These are phyloP conservation scores for Carcharodon carcharias DNA, from an alignment of 2,797 vertebrate species.

Conservation along the genomic window DNA sequence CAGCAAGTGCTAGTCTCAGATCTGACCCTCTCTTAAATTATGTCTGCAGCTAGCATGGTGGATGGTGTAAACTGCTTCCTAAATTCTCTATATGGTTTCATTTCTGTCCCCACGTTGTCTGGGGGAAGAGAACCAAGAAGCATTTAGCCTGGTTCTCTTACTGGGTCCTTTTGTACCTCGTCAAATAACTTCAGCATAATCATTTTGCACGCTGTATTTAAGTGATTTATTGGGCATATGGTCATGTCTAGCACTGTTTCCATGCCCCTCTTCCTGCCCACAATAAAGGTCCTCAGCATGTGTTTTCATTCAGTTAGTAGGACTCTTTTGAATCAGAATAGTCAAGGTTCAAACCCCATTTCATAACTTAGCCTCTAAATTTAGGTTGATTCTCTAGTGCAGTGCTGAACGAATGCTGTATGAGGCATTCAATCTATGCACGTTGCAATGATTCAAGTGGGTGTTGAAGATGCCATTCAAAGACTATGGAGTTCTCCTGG, in stretches of 20 bases:
- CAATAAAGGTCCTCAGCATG: not conserved
- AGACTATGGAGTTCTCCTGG: not conserved
- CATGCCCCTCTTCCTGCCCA: not conserved
- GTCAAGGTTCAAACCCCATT: not conserved
- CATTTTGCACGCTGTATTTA: not conserved
- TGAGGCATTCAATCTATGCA: not conserved
- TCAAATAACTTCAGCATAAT: too few relatives aligned
- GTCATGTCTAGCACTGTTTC: not conserved
- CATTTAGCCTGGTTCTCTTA: not conserved
- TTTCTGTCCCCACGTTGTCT: not conserved
- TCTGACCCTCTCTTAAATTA: not conserved
- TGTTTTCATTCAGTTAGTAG: not conserved
- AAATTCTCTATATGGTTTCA: not conserved
- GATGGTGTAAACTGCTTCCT: not conserved
- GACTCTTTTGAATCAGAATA: not conserved
- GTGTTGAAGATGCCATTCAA: not conserved
- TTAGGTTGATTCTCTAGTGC: not conserved
- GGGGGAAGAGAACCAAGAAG: not conserved
- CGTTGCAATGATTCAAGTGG: not conserved
- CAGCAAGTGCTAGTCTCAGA: not conserved
- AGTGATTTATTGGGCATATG: not conserved
- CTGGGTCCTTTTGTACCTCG: not conserved
- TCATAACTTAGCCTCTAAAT: not conserved
- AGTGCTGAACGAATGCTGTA: not conserved
- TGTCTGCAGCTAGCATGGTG: not conserved